A percentile compares a stretch with the other conserved stretches of the same genome.
Evolutionary conservation across 2,113 vertebrate genomes (phyloP).

Genomic region (Silurus glanis): DNA sequence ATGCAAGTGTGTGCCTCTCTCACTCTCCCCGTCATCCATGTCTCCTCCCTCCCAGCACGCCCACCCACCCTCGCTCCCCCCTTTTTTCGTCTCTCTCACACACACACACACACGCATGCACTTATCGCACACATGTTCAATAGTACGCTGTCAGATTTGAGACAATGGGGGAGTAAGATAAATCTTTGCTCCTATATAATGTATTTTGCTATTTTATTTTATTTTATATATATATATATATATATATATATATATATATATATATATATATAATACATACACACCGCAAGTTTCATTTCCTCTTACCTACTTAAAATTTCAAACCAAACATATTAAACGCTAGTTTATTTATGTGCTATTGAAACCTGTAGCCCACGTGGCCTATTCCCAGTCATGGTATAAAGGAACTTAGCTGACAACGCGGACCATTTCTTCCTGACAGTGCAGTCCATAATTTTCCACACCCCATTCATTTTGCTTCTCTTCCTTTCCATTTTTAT

Average conservation of each 20-base stretch:
- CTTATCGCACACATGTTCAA: slow-evolving; percentile 37
- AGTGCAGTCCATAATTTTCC: slow-evolving; percentile 39
- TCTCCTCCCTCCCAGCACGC: slow-evolving; percentile 31
- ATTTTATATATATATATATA: background rate
- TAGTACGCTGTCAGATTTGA: slow-evolving; percentile 44
- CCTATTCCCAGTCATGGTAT: background rate
- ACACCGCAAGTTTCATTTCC: too few relatives aligned
- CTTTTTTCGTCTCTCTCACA: slow-evolving; percentile 6
- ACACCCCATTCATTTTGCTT: slow-evolving; percentile 17
- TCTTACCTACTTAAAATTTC: background rate
- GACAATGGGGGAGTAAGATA: slow-evolving; percentile 36
- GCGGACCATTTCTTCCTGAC: background rate
- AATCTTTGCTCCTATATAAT: background rate
- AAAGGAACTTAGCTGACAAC: background rate
- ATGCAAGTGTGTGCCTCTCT: slow-evolving; percentile 27
- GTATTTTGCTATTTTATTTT: slow-evolving; percentile 1
- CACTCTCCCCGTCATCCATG: slow-evolving; percentile 37
- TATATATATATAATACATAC: too few relatives aligned
- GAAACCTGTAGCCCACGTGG: background rate
- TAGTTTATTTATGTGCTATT: background rate
- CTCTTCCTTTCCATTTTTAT: slow-evolving; percentile 30
- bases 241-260: too few relatives aligned
- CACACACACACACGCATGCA: slow-evolving; percentile 23
- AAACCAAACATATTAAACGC: background rate
- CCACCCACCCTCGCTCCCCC: background rate